Percentiles rank a stretch among this genome's conserved stretches.
phyloP scores from a whole-genome alignment of 1,140 invertebrate species.

The Rhysida immarginata region DNA sequence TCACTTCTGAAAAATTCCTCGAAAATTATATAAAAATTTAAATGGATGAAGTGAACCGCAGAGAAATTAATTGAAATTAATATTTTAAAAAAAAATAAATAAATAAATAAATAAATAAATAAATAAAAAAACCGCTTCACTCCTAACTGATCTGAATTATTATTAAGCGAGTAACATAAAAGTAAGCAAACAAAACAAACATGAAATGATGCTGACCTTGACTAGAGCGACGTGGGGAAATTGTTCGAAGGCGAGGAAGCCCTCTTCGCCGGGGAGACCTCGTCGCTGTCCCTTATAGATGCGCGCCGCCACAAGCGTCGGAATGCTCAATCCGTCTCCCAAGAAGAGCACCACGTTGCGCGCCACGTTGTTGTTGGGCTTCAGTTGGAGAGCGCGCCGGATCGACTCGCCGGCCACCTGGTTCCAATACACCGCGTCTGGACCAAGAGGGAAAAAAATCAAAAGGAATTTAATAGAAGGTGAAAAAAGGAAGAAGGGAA shows the following conservation, averaged over 20 bases:
- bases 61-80: too few species aligned
- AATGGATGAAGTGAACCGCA: too few species aligned
- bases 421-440: slow-evolving; percentile 5
- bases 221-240: slow-evolving; percentile 53
- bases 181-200: too few species aligned
- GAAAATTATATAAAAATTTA: too few species aligned
- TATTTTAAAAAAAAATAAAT: too few species aligned
- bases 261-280: slow-evolving; percentile 45
- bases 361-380: slow-evolving; percentile 26
- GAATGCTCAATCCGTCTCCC: slow-evolving; percentile 64
- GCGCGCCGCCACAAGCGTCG: slow-evolving; percentile 55
- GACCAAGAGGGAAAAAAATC: neutral
- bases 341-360: slow-evolving; percentile 64
- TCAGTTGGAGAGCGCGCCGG: neutral
- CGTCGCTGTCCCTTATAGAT: slow-evolving; percentile 47
- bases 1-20: too few species aligned
- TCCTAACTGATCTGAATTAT: too few species aligned
- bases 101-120: too few species aligned
- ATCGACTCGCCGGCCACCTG: neutral
- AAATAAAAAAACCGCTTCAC: too few species aligned
- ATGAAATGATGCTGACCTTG: slow-evolving; percentile 45
- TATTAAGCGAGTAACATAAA: too few species aligned
- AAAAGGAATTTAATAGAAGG: neutral
- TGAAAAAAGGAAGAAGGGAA: too few species aligned
- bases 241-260: slow-evolving; percentile 50